These are phyloP conservation scores for Alosa sapidissima DNA, from an alignment of 2,797 vertebrate genomes.

Conservation along the genomic window DNA sequence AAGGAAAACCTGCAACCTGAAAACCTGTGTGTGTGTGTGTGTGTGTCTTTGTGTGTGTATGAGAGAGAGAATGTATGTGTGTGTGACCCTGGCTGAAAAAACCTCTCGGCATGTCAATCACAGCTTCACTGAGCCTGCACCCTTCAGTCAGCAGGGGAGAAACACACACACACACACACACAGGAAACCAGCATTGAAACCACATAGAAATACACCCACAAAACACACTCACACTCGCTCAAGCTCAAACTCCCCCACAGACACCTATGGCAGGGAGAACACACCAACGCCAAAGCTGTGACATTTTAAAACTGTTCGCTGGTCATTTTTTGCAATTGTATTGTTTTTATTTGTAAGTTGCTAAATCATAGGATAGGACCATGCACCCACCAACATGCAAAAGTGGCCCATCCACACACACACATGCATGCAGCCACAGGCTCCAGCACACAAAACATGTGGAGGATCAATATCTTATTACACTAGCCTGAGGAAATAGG, in stretches of 20 bases:
- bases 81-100: conserved; percentile 18
- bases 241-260: not conserved
- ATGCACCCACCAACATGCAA: not conserved
- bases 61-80: too few species aligned
- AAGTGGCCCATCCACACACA: not conserved
- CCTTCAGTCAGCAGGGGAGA: not conserved
- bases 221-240: conserved; percentile 10
- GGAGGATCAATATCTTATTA: conserved; percentile 41
- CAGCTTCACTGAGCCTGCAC: conserved; percentile 10
- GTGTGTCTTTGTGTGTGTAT: too few species aligned
- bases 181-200: not conserved
- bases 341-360: too few species aligned
- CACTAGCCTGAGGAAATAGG: conserved; percentile 22
- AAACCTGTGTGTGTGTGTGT: too few species aligned
- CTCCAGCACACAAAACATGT: not conserved
- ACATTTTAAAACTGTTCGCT: too few species aligned
- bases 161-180: not conserved
- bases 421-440: not conserved
- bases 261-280: not conserved
- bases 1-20: too few species aligned
- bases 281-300: too few species aligned
- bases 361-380: not conserved
- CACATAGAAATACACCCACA: not conserved
- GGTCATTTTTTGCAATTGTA: too few species aligned
- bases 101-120: conserved; percentile 35